Percentiles rank a stretch among this genome's conserved stretches.
phyloP scores from a whole-genome alignment of 1,140 invertebrate genomes.

The Papilio glaucus region DNA sequence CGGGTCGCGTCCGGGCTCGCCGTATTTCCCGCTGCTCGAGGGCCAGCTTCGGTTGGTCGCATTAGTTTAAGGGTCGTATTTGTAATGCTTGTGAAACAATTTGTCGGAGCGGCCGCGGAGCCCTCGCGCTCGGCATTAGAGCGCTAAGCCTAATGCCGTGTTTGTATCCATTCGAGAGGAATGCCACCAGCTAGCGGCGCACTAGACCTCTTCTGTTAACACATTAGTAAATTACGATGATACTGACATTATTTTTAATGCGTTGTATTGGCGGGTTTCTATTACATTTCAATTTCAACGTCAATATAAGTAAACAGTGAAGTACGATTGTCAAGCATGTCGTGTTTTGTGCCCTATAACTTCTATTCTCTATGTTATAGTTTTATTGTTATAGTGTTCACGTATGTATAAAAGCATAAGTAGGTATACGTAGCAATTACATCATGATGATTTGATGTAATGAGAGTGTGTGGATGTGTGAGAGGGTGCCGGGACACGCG shows the following conservation, averaged over 20 bases:
- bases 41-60: constrained; percentile 53
- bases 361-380: too few relatives aligned
- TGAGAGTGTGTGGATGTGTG: too few relatives aligned
- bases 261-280: not conserved
- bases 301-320: not conserved
- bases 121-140: constrained; percentile 48
- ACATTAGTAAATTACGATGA: constrained; percentile 18
- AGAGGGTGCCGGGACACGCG: too few relatives aligned
- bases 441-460: not conserved
- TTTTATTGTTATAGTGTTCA: too few relatives aligned
- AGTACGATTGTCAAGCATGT: not conserved
- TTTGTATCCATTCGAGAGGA: constrained; percentile 29
- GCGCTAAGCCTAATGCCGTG: constrained; percentile 49
- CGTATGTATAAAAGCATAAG: not conserved
- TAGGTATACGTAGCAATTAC: not conserved
- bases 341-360: not conserved
- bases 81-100: constrained; percentile 70
- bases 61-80: constrained; percentile 69
- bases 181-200: constrained; percentile 7
- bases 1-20: constrained; percentile 10
- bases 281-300: not conserved
- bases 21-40: not conserved
- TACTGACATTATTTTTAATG: not conserved
- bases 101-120: constrained; percentile 51
- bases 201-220: constrained; percentile 1